Evolutionary conservation across 2,888 invertebrate species (phyloP).

Genomic region (Marasmarcha lunaedactyla): DNA sequence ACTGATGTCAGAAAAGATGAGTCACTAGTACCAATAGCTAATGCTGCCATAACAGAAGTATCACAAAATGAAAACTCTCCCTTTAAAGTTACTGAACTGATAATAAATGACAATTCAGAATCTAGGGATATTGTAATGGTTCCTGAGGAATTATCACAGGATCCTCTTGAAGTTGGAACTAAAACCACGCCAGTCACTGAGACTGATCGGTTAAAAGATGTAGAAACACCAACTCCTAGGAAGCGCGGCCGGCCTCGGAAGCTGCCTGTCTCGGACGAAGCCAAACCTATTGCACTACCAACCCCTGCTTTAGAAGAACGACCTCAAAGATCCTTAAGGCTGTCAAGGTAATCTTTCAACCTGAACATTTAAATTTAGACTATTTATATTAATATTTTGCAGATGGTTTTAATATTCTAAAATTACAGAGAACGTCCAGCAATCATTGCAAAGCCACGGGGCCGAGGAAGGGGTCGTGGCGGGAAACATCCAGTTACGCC

Average conservation of each 20-base stretch:
- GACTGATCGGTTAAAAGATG: constrained; percentile 27
- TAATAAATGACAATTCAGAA: constrained; percentile 56
- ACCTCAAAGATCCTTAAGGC: constrained; percentile 53
- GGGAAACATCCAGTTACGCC: constrained; percentile 21
- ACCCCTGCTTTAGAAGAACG: constrained; percentile 56
- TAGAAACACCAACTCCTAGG: constrained; percentile 52
- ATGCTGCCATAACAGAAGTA: constrained; percentile 39
- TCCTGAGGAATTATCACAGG: constrained; percentile 48
- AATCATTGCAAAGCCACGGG: constrained; percentile 42
- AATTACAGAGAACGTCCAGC: constrained; percentile 48
- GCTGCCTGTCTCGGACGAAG: constrained; percentile 42
- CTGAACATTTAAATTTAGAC: constrained; percentile 7
- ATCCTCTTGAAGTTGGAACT: constrained; percentile 51
- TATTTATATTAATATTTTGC: constrained; percentile 4
- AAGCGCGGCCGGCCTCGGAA: constrained; percentile 62
- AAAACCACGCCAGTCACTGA: constrained; percentile 23
- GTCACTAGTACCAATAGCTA: constrained; percentile 37
- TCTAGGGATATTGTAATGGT: constrained; percentile 42
- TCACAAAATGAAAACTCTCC: constrained; percentile 36
- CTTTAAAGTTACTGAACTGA: constrained; percentile 45
- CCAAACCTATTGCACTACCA: constrained; percentile 29
- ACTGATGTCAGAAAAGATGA: constrained; percentile 30
- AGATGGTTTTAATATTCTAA: not conserved
- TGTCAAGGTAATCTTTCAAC: constrained; percentile 49
- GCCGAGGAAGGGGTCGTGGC: constrained; percentile 49